Conservation (phyloP, 2,113 vertebrate genomes). For the Chaetodon auriga region DNA sequence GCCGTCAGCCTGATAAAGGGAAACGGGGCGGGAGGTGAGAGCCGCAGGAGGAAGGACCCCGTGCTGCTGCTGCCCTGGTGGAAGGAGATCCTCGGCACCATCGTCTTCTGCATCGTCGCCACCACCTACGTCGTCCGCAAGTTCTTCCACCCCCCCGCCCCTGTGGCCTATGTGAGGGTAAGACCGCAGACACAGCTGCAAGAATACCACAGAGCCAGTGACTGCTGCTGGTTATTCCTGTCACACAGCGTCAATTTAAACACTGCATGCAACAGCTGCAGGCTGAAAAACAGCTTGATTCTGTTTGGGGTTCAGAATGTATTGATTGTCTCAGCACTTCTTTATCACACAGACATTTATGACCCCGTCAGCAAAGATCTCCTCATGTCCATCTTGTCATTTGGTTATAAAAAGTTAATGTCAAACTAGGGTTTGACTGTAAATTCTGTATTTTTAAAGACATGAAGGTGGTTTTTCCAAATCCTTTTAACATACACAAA, state of each 20-base stretch:
- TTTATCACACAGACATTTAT: background rate
- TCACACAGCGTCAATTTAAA: background rate
- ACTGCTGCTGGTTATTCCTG: background rate
- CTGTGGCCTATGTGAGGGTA: slow-evolving; percentile 86
- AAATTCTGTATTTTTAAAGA: background rate
- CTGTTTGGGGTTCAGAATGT: too few relatives aligned
- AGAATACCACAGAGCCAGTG: background rate
- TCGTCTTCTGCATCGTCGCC: slow-evolving; percentile 93
- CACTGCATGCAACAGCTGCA: background rate
- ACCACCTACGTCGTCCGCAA: slow-evolving; percentile 96
- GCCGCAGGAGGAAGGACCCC: slow-evolving; percentile 91
- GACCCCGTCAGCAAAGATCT: background rate
- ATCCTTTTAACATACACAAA: background rate
- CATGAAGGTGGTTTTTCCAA: background rate
- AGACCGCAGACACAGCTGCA: slow-evolving; percentile 48
- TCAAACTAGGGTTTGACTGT: background rate
- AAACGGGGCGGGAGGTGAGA: slow-evolving; percentile 75
- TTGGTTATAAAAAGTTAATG: background rate
- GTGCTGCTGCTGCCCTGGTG: slow-evolving; percentile 96
- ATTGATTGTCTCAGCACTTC: background rate
- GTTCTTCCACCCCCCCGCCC: slow-evolving; percentile 92
- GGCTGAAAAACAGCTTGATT: too few relatives aligned
- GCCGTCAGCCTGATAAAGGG: slow-evolving; percentile 86
- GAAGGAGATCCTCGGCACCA: slow-evolving; percentile 97
- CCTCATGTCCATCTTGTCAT: slow-evolving; percentile 3